phyloP scores from a whole-genome alignment of 1,140 invertebrate species.

The Caerostris darwini region DNA sequence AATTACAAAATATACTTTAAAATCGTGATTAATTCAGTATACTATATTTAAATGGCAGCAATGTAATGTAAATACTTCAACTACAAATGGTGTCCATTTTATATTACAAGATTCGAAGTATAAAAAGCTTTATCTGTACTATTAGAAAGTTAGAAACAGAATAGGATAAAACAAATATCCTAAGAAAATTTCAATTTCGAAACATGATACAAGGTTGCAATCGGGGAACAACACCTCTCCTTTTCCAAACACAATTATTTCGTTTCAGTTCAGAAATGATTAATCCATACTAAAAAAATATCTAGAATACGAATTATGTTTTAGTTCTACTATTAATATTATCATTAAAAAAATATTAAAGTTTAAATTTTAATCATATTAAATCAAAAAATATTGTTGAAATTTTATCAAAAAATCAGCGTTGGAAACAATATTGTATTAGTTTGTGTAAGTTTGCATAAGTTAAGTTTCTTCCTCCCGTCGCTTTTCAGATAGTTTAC shows the following conservation, averaged over 20 bases:
- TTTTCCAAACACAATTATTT: conserved; percentile 24
- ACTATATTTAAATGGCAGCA: neutral
- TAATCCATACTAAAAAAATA: no score
- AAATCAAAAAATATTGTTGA: no score
- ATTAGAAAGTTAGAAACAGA: neutral
- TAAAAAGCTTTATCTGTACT: neutral
- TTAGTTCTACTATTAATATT: no score
- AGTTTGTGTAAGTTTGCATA: no score
- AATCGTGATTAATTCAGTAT: neutral
- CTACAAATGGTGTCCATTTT: neutral
- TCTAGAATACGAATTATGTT: no score
- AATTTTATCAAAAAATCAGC: no score
- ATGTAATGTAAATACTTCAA: neutral
- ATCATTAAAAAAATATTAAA: no score
- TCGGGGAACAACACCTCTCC: neutral
- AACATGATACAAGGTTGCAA: neutral
- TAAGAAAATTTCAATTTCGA: neutral
- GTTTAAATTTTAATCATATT: no score
- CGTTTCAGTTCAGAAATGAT: conserved; percentile 6
- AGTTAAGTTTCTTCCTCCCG: no score
- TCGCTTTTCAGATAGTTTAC: no score
- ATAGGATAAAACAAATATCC: neutral
- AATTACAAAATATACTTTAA: neutral
- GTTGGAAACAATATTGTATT: no score
- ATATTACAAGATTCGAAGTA: neutral